Evolutionary conservation across 2,797 vertebrate genomes (phyloP).

Genomic region (Spea hammondii): DNA sequence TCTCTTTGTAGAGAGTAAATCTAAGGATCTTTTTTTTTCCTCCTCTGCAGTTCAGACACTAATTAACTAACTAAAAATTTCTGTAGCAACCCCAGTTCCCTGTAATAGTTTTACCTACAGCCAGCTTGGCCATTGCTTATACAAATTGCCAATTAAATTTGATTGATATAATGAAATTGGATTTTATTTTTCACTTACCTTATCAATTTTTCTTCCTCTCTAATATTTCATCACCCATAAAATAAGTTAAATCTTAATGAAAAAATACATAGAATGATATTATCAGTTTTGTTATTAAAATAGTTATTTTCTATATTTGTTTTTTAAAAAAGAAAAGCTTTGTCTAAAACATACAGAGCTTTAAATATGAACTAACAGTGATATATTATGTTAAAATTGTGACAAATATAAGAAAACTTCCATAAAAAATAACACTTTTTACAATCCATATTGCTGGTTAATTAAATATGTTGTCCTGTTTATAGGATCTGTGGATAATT

Average conservation of each 20-base stretch:
- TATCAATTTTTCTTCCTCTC: slow-evolving; percentile 48
- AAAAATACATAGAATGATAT: slow-evolving; percentile 9
- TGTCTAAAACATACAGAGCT: not conserved
- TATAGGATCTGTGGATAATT: slow-evolving; percentile 89
- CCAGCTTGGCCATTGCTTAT: slow-evolving; percentile 78
- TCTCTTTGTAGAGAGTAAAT: slow-evolving; percentile 85
- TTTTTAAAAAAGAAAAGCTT: not conserved
- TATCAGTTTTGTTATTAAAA: not conserved
- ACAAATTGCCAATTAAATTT: slow-evolving; percentile 86
- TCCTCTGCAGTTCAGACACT: slow-evolving; percentile 80
- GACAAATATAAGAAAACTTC: slow-evolving; percentile 60
- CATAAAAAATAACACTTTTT: slow-evolving; percentile 76
- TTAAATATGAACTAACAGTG: not conserved
- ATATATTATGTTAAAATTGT: slow-evolving; percentile 47
- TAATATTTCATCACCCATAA: slow-evolving; percentile 5
- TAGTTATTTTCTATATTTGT: not conserved
- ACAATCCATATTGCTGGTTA: slow-evolving; percentile 78
- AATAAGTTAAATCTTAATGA: slow-evolving; percentile 37
- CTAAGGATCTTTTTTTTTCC: slow-evolving; percentile 74
- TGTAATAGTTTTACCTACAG: slow-evolving; percentile 82
- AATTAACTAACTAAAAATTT: slow-evolving; percentile 86
- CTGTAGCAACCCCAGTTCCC: slow-evolving; percentile 78
- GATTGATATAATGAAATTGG: slow-evolving; percentile 83
- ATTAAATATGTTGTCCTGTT: slow-evolving; percentile 92
- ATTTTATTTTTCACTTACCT: slow-evolving; percentile 77